Evolutionary conservation across 2,797 vertebrate genomes (phyloP).

Genomic region (Australoheros facetus): DNA sequence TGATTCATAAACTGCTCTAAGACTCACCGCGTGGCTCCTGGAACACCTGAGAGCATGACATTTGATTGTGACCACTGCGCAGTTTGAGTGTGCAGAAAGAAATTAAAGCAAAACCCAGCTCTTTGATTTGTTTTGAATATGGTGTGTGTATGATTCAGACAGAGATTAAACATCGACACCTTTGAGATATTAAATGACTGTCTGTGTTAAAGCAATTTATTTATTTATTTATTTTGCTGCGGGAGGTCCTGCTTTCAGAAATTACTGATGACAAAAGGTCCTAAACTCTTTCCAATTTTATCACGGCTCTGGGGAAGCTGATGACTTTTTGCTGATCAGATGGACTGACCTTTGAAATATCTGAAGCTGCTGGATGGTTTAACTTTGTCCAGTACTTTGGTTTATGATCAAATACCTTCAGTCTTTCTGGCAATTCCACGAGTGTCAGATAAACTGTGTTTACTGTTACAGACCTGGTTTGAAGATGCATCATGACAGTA

Average conservation of each 20-base stretch:
- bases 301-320: background rate
- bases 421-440: background rate
- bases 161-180: background rate
- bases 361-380: background rate
- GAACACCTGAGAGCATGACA: background rate
- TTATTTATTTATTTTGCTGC: background rate
- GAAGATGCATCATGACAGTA: background rate
- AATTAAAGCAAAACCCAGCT: background rate
- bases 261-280: background rate
- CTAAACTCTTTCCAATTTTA: background rate
- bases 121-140: background rate
- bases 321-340: background rate
- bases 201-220: no score
- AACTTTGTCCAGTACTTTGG: background rate
- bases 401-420: background rate
- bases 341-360: background rate
- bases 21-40: background rate
- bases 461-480: background rate
- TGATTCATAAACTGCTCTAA: conserved; percentile 12
- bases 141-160: background rate
- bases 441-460: background rate
- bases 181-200: background rate
- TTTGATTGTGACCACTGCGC: background rate
- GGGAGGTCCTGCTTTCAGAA: background rate
- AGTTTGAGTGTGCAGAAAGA: background rate